These are phyloP conservation scores for Isichthys henryi DNA, from an alignment of 2,113 vertebrate species.

Conservation along the genomic window DNA sequence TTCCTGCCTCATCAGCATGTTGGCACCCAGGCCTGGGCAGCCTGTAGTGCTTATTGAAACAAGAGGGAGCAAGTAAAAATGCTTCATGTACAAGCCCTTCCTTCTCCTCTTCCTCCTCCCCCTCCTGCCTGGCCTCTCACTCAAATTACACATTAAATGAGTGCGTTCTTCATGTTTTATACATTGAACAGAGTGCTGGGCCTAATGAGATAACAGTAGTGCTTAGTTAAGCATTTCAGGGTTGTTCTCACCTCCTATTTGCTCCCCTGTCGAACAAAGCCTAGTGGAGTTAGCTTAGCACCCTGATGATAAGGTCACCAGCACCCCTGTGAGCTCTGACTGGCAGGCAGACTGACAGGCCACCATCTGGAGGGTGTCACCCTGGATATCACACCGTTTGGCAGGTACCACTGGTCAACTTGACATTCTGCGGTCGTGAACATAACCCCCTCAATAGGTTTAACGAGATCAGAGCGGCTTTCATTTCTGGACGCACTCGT, in stretches of 20 bases:
- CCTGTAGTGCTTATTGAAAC: slow-evolving; percentile 40
- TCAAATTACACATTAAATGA: slow-evolving; percentile 51
- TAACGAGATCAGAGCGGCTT: neutral
- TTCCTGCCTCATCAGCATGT: slow-evolving; percentile 63
- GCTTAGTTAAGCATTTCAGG: slow-evolving; percentile 51
- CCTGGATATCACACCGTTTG: neutral
- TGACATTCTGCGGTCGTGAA: neutral
- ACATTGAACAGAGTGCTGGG: slow-evolving; percentile 45
- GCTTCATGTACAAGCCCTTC: slow-evolving; percentile 40
- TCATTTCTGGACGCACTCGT: neutral
- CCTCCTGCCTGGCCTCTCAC: slow-evolving; percentile 25
- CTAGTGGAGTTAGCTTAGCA: slow-evolving; percentile 37
- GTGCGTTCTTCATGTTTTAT: slow-evolving; percentile 61
- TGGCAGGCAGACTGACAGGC: slow-evolving; percentile 22
- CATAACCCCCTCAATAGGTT: neutral
- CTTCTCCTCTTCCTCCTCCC: slow-evolving; percentile 31
- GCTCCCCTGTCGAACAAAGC: slow-evolving; percentile 37
- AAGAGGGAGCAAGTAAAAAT: slow-evolving; percentile 29
- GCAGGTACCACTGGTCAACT: neutral
- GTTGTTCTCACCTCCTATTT: slow-evolving; percentile 28
- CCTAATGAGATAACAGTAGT: slow-evolving; percentile 57
- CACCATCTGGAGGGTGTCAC: neutral
- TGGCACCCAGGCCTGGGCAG: slow-evolving; percentile 34
- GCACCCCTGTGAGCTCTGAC: slow-evolving; percentile 24
- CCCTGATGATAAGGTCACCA: slow-evolving; percentile 44